Percentiles rank a stretch among this genome's conserved stretches.
These are phyloP conservation scores for Serilophus lunatus DNA, from an alignment of 2,113 vertebrate species.

Conservation along the genomic window DNA sequence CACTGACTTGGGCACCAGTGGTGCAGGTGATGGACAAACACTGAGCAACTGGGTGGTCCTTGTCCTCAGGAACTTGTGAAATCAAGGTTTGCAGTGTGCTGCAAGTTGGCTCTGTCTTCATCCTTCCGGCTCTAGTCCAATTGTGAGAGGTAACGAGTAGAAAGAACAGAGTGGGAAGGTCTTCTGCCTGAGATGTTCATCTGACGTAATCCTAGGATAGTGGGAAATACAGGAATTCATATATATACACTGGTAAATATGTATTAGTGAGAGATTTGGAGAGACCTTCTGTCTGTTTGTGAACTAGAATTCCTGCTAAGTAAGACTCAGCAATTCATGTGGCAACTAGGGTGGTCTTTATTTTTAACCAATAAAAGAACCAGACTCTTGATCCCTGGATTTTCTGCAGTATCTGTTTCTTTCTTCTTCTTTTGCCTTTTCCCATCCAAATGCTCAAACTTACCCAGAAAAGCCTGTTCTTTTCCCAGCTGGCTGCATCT, in stretches of 20 bases:
- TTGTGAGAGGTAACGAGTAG: background rate
- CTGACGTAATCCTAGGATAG: background rate
- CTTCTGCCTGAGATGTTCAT: background rate
- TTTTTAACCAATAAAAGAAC: background rate
- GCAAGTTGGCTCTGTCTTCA: background rate
- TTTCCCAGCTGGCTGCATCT: constrained; percentile 43
- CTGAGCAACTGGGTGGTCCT: background rate
- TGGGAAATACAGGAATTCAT: background rate
- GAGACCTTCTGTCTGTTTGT: background rate
- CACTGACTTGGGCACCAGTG: background rate
- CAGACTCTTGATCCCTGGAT: background rate
- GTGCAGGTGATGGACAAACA: background rate
- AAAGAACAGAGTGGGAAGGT: background rate
- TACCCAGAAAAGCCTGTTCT: constrained; percentile 31
- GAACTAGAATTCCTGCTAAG: background rate
- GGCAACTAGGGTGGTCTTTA: constrained; percentile 53
- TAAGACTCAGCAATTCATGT: background rate
- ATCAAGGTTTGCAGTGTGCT: background rate
- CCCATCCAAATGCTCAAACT: constrained; percentile 20
- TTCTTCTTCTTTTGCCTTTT: constrained; percentile 7
- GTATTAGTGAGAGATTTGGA: background rate
- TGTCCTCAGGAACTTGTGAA: background rate
- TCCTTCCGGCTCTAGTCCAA: background rate
- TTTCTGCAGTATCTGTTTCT: background rate
- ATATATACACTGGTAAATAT: background rate